phyloP scores from a whole-genome alignment of 2,888 invertebrate species.

The Sphecodes monilicornis region DNA sequence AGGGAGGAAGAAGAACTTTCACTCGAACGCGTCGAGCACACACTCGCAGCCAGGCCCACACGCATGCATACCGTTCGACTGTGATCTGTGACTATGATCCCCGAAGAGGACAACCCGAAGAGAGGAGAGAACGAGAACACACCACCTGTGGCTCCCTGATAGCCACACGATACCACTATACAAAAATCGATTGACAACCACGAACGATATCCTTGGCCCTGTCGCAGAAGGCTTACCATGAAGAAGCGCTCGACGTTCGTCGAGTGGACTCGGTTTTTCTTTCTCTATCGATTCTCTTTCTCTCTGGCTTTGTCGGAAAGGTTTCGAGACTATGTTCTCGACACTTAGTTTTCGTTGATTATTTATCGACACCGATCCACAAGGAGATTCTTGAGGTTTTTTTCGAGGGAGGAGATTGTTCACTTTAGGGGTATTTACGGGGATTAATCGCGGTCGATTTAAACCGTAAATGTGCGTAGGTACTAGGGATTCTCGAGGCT shows the following conservation, averaged over 20 bases:
- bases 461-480: neutral
- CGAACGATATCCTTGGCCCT: neutral
- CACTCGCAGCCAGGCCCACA: neutral
- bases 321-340: no score
- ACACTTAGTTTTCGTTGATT: no score
- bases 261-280: neutral
- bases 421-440: neutral
- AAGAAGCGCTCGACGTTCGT: constrained; percentile 24
- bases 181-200: neutral
- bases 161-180: neutral
- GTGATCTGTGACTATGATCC: no score
- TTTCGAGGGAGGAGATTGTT: neutral
- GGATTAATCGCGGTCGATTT: no score
- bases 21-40: constrained; percentile 29
- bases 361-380: no score
- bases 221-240: constrained; percentile 50
- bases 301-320: neutral
- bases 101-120: neutral
- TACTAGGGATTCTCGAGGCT: neutral
- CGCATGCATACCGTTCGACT: neutral
- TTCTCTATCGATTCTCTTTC: neutral
- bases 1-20: constrained; percentile 38
- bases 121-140: neutral
- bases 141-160: neutral
- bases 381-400: no score